Conservation (phyloP, 2,797 vertebrate species). For the Rhincodon typus region DNA sequence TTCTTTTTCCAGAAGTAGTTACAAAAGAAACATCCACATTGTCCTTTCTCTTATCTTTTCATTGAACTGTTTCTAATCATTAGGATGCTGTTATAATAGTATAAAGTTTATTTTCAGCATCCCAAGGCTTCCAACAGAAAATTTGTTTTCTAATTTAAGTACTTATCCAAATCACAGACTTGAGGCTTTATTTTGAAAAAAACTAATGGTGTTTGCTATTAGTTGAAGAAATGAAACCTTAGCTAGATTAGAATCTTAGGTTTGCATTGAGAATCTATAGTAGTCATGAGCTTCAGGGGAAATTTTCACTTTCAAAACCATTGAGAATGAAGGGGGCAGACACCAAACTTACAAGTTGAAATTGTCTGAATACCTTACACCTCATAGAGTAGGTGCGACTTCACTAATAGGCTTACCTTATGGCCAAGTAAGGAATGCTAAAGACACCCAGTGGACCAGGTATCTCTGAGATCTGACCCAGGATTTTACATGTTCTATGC, state of each 20-base stretch:
- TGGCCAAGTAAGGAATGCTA: background rate
- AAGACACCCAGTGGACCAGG: background rate
- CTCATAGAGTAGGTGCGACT: background rate
- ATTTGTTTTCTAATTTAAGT: background rate
- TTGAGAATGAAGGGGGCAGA: background rate
- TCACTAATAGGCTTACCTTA: background rate
- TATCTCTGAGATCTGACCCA: background rate
- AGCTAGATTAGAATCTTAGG: background rate
- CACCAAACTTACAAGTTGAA: background rate
- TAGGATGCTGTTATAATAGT: background rate
- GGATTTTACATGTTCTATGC: background rate
- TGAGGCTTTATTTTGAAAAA: background rate
- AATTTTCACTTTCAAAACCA: background rate
- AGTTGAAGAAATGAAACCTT: background rate
- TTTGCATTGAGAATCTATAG: background rate
- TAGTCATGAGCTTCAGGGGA: background rate
- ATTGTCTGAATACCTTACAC: background rate
- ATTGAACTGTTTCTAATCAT: background rate
- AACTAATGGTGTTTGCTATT: background rate
- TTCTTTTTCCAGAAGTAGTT: background rate
- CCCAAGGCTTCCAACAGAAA: background rate
- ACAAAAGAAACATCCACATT: background rate
- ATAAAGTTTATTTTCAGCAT: background rate
- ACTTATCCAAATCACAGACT: background rate
- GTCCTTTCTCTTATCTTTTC: background rate